Percentiles rank a stretch among this genome's conserved stretches.
Evolutionary conservation across 2,113 vertebrate genomes (phyloP).

Genomic region (Burhinus oedicnemus): DNA sequence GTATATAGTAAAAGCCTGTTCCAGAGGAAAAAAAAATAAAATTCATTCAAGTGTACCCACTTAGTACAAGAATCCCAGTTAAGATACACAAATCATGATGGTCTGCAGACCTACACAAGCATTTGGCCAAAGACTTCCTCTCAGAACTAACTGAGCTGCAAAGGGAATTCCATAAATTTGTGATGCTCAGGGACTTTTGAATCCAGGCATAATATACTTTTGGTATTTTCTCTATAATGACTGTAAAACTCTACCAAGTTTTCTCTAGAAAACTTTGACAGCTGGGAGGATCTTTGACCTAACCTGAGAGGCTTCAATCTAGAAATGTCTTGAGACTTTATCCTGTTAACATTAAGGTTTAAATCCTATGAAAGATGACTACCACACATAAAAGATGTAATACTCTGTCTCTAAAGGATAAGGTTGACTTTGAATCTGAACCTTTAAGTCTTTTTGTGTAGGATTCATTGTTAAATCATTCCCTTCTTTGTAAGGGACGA

Average conservation of each 20-base stretch:
- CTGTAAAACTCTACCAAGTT: not conserved
- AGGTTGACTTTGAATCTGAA: not conserved
- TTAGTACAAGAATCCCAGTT: not conserved
- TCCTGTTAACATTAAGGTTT: not conserved
- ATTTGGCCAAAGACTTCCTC: not conserved
- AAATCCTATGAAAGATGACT: not conserved
- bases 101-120: not conserved
- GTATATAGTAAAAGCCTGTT: not conserved
- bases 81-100: not conserved
- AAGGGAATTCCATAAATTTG: not conserved
- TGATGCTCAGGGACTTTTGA: not conserved
- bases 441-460: not conserved
- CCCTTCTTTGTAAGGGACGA: not conserved
- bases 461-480: not conserved
- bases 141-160: not conserved
- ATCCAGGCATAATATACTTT: not conserved
- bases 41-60: not conserved
- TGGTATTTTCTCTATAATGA: not conserved
- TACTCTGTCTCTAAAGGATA: not conserved
- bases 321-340: not conserved
- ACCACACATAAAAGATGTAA: not conserved
- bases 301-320: not conserved
- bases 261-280: not conserved
- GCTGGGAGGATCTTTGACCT: not conserved
- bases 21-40: not conserved